Percentiles rank a stretch among this genome's conserved stretches.
Conservation (phyloP, 2,797 vertebrate genomes). For the Rhinoraja longicauda region DNA sequence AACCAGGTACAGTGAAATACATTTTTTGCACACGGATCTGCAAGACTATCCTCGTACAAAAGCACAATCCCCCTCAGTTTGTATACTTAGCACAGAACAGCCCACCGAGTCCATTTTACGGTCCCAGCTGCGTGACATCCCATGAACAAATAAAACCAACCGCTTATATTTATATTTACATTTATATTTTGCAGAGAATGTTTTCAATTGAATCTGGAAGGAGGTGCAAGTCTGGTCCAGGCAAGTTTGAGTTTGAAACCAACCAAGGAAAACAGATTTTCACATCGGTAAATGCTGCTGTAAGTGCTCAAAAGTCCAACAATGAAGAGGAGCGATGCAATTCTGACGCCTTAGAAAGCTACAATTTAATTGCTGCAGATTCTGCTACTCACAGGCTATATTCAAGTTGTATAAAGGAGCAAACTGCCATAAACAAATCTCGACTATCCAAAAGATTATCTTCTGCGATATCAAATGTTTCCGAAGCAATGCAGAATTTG, state of each 20-base stretch:
- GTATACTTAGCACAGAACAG: no score
- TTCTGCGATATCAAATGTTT: not conserved
- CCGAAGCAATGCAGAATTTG: not conserved
- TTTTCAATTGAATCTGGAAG: constrained; percentile 37
- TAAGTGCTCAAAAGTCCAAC: not conserved
- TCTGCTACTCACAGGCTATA: not conserved
- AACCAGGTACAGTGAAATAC: no score
- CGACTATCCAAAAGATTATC: constrained; percentile 15
- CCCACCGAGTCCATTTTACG: no score
- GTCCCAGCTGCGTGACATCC: no score
- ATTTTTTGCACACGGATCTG: no score
- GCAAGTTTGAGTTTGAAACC: constrained; percentile 35
- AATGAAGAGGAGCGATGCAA: not conserved
- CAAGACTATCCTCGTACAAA: no score
- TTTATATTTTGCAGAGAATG: constrained; percentile 35
- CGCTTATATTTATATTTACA: not conserved
- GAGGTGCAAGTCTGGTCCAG: constrained; percentile 35
- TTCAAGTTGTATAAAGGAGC: not conserved
- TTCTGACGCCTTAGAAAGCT: constrained; percentile 17
- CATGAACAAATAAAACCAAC: no score
- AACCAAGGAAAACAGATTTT: constrained; percentile 26
- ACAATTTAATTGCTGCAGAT: not conserved
- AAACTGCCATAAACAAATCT: not conserved
- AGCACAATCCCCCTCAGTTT: no score
- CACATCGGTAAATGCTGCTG: constrained; percentile 20